Evolutionary conservation across 1,140 invertebrate species (phyloP).

Genomic region (Cecropterus lyciades): DNA sequence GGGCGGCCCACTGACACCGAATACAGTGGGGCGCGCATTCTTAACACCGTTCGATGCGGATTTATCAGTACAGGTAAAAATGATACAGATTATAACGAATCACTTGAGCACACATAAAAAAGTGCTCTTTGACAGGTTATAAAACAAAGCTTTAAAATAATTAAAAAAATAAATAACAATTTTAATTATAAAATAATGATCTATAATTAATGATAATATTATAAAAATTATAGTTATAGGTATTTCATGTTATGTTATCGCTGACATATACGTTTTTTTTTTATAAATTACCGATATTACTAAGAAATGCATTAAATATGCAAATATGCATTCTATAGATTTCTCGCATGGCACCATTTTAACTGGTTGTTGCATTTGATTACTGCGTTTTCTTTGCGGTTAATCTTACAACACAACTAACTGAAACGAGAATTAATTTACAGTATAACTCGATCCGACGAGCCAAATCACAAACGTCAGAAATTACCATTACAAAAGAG

Average conservation of each 20-base stretch:
- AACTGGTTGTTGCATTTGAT: slow-evolving; percentile 24
- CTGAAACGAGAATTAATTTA: slow-evolving; percentile 26
- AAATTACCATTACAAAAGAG: slow-evolving; percentile 25
- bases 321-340: slow-evolving; percentile 20
- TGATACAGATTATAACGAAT: slow-evolving; percentile 9
- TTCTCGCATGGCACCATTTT: slow-evolving; percentile 8
- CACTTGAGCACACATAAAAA: not conserved
- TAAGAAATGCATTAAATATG: not conserved
- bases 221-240: too few species aligned
- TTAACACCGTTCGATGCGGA: slow-evolving; percentile 31
- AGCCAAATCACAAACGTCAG: slow-evolving; percentile 7
- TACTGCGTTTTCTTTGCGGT: slow-evolving; percentile 23
- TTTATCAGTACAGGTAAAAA: slow-evolving; percentile 10
- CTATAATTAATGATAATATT: too few species aligned
- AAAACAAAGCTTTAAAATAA: not conserved
- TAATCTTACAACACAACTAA: slow-evolving; percentile 22
- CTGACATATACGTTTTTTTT: too few species aligned
- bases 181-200: too few species aligned
- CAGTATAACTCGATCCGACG: not conserved
- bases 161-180: too few species aligned
- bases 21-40: slow-evolving; percentile 32
- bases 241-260: too few species aligned
- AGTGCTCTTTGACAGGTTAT: not conserved
- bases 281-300: too few species aligned
- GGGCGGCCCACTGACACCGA: slow-evolving; percentile 74